phyloP scores from a whole-genome alignment of 2,888 invertebrate genomes.

The Synanthedon tipuliformis region DNA sequence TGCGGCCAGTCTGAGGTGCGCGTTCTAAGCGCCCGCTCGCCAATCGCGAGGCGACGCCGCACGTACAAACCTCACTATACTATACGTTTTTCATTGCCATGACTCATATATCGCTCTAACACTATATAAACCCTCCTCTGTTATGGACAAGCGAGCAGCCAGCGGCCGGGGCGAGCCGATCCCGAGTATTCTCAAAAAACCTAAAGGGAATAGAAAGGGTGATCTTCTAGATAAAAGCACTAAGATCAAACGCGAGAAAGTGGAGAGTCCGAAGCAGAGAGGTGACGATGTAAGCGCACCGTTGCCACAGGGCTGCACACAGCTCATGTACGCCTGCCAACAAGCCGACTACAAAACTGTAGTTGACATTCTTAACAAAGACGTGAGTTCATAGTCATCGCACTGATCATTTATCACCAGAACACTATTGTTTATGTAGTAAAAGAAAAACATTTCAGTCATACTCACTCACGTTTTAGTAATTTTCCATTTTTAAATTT shows the following conservation, averaged over 20 bases:
- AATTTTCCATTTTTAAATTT: too few relatives aligned
- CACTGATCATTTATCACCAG: not conserved
- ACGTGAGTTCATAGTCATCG: slow-evolving; percentile 69
- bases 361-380: slow-evolving; percentile 78
- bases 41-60: slow-evolving; percentile 14
- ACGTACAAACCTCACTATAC: slow-evolving; percentile 10
- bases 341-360: slow-evolving; percentile 85
- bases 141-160: slow-evolving; percentile 58
- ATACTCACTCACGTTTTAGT: too few relatives aligned
- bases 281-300: slow-evolving; percentile 45
- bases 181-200: slow-evolving; percentile 61
- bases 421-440: not conserved
- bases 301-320: slow-evolving; percentile 79
- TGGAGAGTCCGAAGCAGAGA: slow-evolving; percentile 36
- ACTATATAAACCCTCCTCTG: slow-evolving; percentile 20
- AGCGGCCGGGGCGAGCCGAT: slow-evolving; percentile 57
- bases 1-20: slow-evolving; percentile 54
- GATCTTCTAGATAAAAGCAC: slow-evolving; percentile 58
- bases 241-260: slow-evolving; percentile 58
- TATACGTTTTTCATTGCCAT: slow-evolving; percentile 11
- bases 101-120: slow-evolving; percentile 23
- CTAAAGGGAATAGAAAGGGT: slow-evolving; percentile 43
- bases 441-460: too few relatives aligned
- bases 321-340: slow-evolving; percentile 92
- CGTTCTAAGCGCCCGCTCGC: slow-evolving; percentile 62